Evolutionary conservation across 2,888 invertebrate species (phyloP), one percentile per base, ranked within the genome.

Genomic region (Silvanus unidentatus): DNA sequence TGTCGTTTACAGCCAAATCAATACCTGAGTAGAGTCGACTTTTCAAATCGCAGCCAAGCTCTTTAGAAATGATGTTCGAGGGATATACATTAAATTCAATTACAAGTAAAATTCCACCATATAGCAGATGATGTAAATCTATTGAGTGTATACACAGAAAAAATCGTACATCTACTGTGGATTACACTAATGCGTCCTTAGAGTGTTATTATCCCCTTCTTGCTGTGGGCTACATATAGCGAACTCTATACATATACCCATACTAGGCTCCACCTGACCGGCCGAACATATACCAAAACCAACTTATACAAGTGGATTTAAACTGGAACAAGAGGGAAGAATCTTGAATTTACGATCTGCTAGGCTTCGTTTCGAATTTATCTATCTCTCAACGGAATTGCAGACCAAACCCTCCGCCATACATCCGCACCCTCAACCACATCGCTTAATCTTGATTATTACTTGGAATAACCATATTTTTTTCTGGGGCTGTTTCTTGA

Each of bases 381-480:
- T 66, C 63, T 62, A 49, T 62, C 60, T 57, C 61, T 49, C 46
- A 55, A 52, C 53, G 58, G 58, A 55, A 58, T 58, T 63, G n/a
- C 22, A 22, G 22, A 22, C 22, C 22, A 22, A 22, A 22, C 22
- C 12, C 32, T 32, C 32, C 32, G 5, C 11, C 32, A 11, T 32
- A 16, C 37, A 11, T 37, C 15, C 37, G 14, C 37, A n/a, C 9
- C 12, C 37, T 37, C 5, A 9, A 13, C 55, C 56, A 55, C 60
- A 59, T 60, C 62, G 55, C 62, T 65, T 66, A 66, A 65, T 67
- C 66, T 67, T 66, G 66, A 68, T 68, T 66, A 67, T 65, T 66
- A 65, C 60, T 56, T 57, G 46, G 49, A 45, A 57, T 50, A 53
- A 55, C 55, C 57, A 56, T 59, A 61, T 60, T 62, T 62, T 59